These are phyloP conservation scores for Marasmarcha lunaedactyla DNA, from an alignment of 2,888 invertebrate species.

Conservation along the genomic window DNA sequence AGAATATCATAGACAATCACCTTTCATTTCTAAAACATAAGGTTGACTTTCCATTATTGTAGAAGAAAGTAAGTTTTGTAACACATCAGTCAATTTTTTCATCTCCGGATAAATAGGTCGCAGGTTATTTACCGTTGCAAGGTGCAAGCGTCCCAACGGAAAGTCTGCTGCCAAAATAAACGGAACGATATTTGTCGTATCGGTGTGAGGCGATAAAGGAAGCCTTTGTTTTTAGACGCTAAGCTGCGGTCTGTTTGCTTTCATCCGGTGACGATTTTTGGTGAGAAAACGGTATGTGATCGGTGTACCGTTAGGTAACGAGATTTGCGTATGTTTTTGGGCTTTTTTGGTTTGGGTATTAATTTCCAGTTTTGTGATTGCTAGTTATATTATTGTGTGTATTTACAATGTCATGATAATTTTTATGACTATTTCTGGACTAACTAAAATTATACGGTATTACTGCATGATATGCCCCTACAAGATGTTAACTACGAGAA, in stretches of 20 bases:
- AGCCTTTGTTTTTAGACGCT: conserved; percentile 37
- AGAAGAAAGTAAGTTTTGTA: neutral
- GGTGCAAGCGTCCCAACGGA: conserved; percentile 59
- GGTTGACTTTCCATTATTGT: neutral
- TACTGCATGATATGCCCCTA: too few relatives aligned
- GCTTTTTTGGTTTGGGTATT: neutral
- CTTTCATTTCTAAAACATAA: neutral
- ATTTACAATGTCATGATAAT: neutral
- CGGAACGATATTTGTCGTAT: conserved; percentile 42
- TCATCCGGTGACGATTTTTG: conserved; percentile 6
- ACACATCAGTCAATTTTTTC: conserved; percentile 13
- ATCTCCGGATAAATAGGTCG: conserved; percentile 58
- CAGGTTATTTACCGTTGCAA: conserved; percentile 66
- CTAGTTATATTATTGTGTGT: neutral
- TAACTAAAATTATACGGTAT: too few relatives aligned
- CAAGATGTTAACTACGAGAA: too few relatives aligned
- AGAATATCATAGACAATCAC: neutral
- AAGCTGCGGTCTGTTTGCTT: conserved; percentile 33
- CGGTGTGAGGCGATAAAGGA: conserved; percentile 42
- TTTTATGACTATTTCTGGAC: too few relatives aligned
- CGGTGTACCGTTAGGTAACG: neutral
- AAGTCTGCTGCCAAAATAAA: conserved; percentile 52
- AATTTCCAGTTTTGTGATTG: neutral
- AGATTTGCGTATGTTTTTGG: neutral
- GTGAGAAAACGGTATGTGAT: conserved; percentile 9